These are phyloP conservation scores for Choreutis nemorana DNA, from an alignment of 2,888 invertebrate species.

Conservation along the genomic window DNA sequence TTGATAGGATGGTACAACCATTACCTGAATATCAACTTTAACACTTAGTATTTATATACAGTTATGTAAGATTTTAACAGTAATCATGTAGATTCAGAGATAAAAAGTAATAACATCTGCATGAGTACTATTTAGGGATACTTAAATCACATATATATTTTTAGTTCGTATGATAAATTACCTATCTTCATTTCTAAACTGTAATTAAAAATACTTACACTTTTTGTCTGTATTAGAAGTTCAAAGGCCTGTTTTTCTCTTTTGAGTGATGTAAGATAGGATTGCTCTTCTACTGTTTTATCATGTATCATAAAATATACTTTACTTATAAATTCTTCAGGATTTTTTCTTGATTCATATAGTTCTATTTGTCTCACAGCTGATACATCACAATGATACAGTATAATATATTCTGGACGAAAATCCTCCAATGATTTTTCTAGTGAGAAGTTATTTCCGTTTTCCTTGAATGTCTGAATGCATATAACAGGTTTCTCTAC, in stretches of 20 bases:
- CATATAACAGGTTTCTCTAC: conserved; percentile 73
- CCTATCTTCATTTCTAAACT: background rate
- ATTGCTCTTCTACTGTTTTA: conserved; percentile 96
- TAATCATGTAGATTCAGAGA: no score
- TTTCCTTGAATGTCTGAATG: conserved; percentile 81
- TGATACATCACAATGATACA: conserved; percentile 90
- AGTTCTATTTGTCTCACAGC: conserved; percentile 92
- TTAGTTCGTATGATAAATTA: conserved; percentile 2
- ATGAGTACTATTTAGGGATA: no score
- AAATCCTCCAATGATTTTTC: conserved; percentile 72
- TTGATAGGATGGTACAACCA: conserved; percentile 89
- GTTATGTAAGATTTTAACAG: no score
- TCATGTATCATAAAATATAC: conserved; percentile 92
- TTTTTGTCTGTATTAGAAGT: conserved; percentile 88
- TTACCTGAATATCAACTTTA: conserved; percentile 61
- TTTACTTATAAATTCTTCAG: conserved; percentile 60
- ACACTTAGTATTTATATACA: background rate
- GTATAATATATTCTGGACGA: conserved; percentile 82
- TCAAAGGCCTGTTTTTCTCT: conserved; percentile 97
- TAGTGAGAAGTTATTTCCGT: conserved; percentile 75
- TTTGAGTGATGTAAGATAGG: conserved; percentile 88
- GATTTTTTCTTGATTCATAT: conserved; percentile 70
- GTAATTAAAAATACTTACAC: conserved; percentile 63
- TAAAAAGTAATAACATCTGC: no score
- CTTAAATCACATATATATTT: no score